phyloP scores from a whole-genome alignment of 37 sponge, comb jelly and placozoan species.

The Diacarnus erythraeanus region DNA sequence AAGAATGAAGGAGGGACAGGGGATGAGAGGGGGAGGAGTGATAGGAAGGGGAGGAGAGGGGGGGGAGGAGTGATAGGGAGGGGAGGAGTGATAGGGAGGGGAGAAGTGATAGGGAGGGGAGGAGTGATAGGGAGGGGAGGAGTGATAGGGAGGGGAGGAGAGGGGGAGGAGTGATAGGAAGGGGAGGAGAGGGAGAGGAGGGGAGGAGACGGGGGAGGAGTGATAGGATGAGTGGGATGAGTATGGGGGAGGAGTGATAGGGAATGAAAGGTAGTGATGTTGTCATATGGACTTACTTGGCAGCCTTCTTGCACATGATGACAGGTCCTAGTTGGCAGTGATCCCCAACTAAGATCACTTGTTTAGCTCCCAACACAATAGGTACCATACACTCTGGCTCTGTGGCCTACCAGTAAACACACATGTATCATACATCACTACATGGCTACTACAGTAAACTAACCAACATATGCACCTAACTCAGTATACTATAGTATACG shows the following conservation, averaged over 20 bases:
- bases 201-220: neutral
- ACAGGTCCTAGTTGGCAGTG: conserved; percentile 99
- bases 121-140: conserved; percentile 3
- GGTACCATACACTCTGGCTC: conserved; percentile 99
- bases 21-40: neutral
- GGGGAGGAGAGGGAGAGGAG: neutral
- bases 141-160: neutral
- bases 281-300: too few relatives aligned
- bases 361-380: conserved; percentile 91
- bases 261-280: too few relatives aligned
- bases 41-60: neutral
- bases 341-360: conserved; percentile 94
- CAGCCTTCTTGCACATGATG: conserved; percentile 98
- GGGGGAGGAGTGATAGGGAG: neutral
- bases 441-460: too few relatives aligned
- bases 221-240: too few relatives aligned
- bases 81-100: neutral
- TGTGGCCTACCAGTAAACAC: conserved; percentile 73
- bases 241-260: too few relatives aligned
- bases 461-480: neutral
- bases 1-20: neutral
- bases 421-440: too few relatives aligned
- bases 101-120: neutral
- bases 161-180: too few relatives aligned
- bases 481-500: too few relatives aligned